These are phyloP conservation scores for human DNA, from an alignment of 2,113 vertebrate species.

Conservation along the genomic window DNA sequence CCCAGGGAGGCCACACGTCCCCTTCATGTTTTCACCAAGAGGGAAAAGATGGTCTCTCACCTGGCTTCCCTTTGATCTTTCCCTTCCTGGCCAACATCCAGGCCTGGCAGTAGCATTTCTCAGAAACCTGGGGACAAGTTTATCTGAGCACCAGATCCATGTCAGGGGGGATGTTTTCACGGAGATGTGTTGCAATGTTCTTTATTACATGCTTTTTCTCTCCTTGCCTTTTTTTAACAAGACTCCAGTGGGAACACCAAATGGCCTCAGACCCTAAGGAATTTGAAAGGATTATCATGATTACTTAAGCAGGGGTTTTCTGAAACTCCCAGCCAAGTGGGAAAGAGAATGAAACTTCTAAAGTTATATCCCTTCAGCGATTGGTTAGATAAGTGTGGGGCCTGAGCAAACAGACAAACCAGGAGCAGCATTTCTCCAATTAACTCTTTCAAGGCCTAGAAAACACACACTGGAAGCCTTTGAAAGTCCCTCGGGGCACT, in stretches of 20 bases:
- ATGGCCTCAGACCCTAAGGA: slow-evolving; percentile 49
- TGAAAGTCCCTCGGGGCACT: not conserved
- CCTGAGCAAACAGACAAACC: slow-evolving; percentile 59
- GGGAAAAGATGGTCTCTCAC: not conserved
- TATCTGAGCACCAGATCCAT: not conserved
- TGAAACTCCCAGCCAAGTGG: slow-evolving; percentile 45
- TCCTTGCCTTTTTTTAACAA: slow-evolving; percentile 3
- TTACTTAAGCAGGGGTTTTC: slow-evolving; percentile 65
- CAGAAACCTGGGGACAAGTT: slow-evolving; percentile 49
- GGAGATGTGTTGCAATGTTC: not conserved
- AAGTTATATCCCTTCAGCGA: slow-evolving; percentile 45
- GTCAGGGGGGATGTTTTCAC: not conserved
- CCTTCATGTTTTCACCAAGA: not conserved
- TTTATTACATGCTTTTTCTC: not conserved
- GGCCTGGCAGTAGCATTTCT: not conserved
- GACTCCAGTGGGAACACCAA: slow-evolving; percentile 59
- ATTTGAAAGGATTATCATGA: slow-evolving; percentile 66
- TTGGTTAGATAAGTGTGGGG: slow-evolving; percentile 51
- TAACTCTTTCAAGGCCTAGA: slow-evolving; percentile 68
- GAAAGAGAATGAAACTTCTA: slow-evolving; percentile 59
- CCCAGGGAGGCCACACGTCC: not conserved
- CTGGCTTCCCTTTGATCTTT: slow-evolving; percentile 59
- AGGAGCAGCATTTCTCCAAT: not conserved
- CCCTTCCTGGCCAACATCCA: slow-evolving; percentile 17
- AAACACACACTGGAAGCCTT: not conserved